Percentiles rank a stretch among this genome's conserved stretches.
Evolutionary conservation across 2,113 vertebrate genomes (phyloP).

Genomic region (Camelus dromedarius): DNA sequence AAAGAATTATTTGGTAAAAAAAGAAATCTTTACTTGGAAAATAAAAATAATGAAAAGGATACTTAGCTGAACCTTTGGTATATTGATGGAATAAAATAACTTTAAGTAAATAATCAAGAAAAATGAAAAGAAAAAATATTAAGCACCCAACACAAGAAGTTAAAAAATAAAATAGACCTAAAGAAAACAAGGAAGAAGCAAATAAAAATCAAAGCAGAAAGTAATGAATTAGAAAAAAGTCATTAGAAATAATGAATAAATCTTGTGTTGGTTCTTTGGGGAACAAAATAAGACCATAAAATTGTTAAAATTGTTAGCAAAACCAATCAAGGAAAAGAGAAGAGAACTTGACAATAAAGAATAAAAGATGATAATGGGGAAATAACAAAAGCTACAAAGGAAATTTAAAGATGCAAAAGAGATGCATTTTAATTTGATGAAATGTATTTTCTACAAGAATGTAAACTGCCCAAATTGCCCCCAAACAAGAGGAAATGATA

Average conservation of each 20-base stretch:
- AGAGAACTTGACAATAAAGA: neutral
- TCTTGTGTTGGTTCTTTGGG: neutral
- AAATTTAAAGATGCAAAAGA: constrained; percentile 39
- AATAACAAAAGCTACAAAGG: neutral
- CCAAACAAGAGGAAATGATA: neutral
- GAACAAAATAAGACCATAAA: neutral
- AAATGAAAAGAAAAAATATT: neutral
- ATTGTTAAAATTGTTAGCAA: neutral
- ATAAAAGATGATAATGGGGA: constrained; percentile 24
- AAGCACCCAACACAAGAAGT: neutral
- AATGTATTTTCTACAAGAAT: constrained; percentile 23
- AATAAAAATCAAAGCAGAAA: neutral
- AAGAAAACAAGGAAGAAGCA: neutral
- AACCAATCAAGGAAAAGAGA: neutral
- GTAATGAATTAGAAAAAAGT: constrained; percentile 32
- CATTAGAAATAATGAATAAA: constrained; percentile 35
- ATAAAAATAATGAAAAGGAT: neutral
- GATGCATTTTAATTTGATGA: constrained; percentile 50
- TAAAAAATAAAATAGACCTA: neutral
- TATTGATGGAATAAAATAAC: neutral
- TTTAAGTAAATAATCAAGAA: neutral
- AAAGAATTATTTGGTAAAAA: neutral
- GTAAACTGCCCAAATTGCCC: neutral
- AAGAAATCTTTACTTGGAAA: neutral
- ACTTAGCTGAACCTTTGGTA: neutral